Percentiles rank a stretch among this genome's conserved stretches.
These are phyloP conservation scores for Natator depressus DNA, from an alignment of 2,113 vertebrate genomes.

Conservation along the genomic window DNA sequence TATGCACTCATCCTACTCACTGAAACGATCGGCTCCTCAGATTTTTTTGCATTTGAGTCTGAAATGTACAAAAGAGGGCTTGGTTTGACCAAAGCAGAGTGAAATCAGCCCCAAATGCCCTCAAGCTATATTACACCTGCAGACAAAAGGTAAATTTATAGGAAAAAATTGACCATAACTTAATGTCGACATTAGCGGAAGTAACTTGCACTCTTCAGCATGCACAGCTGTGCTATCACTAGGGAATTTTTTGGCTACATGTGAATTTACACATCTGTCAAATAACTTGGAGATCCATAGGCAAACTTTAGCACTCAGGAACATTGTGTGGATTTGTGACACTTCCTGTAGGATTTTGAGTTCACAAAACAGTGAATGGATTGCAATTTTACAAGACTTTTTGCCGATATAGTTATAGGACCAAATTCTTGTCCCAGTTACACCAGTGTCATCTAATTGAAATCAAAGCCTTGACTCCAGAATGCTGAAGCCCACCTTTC, in stretches of 20 bases:
- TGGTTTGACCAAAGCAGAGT: neutral
- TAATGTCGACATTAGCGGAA: constrained; percentile 10
- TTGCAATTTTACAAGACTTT: neutral
- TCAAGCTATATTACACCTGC: constrained; percentile 37
- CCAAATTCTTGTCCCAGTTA: neutral
- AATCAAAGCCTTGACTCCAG: neutral
- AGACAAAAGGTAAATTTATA: constrained; percentile 47
- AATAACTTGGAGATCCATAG: constrained; percentile 62
- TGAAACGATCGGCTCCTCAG: neutral
- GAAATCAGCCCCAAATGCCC: constrained; percentile 48
- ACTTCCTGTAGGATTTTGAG: constrained; percentile 65
- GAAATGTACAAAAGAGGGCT: neutral
- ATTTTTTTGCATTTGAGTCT: neutral
- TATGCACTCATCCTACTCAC: constrained; percentile 53
- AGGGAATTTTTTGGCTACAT: constrained; percentile 61
- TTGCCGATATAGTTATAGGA: too few species aligned
- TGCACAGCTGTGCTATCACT: constrained; percentile 72
- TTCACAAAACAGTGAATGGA: neutral
- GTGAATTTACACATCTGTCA: constrained; percentile 73
- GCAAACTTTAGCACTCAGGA: constrained; percentile 27
- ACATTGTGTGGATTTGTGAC: constrained; percentile 58
- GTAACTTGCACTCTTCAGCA: constrained; percentile 22
- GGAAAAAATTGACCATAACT: neutral
- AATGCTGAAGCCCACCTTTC: neutral
- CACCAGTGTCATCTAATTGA: neutral